These are phyloP conservation scores for Melinaea menophilus DNA, from an alignment of 2,888 invertebrate genomes.

Conservation along the genomic window DNA sequence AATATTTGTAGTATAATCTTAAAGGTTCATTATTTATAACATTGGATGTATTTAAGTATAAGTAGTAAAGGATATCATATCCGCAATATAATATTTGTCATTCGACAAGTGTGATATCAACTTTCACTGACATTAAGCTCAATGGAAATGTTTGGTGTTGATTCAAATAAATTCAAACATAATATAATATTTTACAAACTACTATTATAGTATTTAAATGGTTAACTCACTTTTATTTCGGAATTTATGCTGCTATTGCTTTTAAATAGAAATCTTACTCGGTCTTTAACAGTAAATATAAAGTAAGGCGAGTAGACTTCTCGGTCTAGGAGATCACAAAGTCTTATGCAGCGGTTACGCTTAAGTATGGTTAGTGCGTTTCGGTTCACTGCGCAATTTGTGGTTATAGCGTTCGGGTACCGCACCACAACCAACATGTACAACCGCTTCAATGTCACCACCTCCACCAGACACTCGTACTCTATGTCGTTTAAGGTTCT, in stretches of 20 bases:
- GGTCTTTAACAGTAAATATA: slow-evolving; percentile 43
- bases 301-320: slow-evolving; percentile 44
- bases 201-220: no score
- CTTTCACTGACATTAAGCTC: neutral
- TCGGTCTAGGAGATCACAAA: slow-evolving; percentile 48
- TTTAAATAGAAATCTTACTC: slow-evolving; percentile 53
- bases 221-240: slow-evolving; percentile 55
- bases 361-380: slow-evolving; percentile 54
- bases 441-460: slow-evolving; percentile 42
- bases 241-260: slow-evolving; percentile 66
- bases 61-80: neutral
- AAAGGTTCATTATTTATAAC: neutral
- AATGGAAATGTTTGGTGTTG: no score
- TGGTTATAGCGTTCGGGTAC: slow-evolving; percentile 48
- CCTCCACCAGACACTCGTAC: slow-evolving; percentile 59
- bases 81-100: neutral
- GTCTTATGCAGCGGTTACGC: slow-evolving; percentile 43
- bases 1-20: no score
- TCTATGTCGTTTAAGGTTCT: slow-evolving; percentile 53
- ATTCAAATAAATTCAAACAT: no score
- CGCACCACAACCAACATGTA: slow-evolving; percentile 53
- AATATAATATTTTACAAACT: no score
- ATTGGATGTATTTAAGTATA: neutral
- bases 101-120: neutral
- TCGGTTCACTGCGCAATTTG: slow-evolving; percentile 49